A percentile compares a stretch with the other conserved stretches of the same genome.
Conservation (phyloP, 2,113 vertebrate species). For the Tichodroma muraria region DNA sequence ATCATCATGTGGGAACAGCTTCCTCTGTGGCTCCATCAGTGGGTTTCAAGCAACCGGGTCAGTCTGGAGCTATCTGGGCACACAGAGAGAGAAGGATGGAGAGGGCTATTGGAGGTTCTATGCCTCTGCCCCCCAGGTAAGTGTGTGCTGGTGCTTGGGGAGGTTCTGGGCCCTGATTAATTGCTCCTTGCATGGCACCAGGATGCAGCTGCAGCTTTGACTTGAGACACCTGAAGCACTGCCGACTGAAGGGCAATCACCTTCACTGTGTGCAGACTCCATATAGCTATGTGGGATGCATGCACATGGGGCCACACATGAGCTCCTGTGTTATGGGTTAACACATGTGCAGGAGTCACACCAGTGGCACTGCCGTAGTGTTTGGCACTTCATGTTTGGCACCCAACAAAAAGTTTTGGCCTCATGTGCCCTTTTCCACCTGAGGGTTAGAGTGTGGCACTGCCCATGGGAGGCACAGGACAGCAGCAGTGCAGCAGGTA, state of each 20-base stretch:
- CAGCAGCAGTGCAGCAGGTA: background rate
- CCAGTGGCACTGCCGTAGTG: background rate
- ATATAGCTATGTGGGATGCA: fast-evolving
- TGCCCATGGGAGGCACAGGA: fast-evolving
- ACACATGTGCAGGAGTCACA: fast-evolving
- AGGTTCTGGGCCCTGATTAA: background rate
- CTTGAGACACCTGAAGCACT: background rate
- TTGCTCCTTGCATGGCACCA: background rate
- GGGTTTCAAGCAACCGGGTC: fast-evolving
- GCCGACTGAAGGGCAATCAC: background rate
- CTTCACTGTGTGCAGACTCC: background rate
- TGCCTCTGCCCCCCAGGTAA: background rate
- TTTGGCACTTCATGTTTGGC: background rate
- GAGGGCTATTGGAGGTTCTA: background rate
- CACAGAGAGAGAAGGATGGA: background rate
- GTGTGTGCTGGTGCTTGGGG: background rate
- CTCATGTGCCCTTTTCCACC: background rate
- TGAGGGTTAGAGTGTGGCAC: background rate
- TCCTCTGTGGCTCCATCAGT: background rate
- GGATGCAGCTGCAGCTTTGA: background rate
- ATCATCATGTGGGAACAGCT: background rate
- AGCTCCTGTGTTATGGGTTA: background rate
- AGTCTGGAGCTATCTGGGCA: background rate
- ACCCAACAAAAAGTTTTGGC: background rate
- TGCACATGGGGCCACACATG: fast-evolving